Evolutionary conservation across 2,888 invertebrate species (phyloP).

Genomic region (Dasypolia templi): DNA sequence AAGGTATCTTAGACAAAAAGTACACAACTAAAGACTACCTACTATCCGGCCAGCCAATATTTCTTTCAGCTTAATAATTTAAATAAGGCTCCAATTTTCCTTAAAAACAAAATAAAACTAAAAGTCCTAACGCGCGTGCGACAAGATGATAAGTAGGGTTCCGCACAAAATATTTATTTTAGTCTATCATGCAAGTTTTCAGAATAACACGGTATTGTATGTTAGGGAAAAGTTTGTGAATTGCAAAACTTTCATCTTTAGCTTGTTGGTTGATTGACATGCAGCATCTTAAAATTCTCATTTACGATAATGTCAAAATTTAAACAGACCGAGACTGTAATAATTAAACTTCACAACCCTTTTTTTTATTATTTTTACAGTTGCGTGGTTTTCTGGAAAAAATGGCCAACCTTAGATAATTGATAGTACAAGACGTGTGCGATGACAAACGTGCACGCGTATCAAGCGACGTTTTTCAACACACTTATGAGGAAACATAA

Average conservation of each 20-base stretch:
- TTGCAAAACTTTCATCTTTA: background rate
- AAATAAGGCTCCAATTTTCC: slow-evolving; percentile 64
- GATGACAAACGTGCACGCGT: no score
- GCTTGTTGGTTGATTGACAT: background rate
- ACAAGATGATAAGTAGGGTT: slow-evolving; percentile 24
- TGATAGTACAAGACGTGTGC: background rate
- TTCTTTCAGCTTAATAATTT: slow-evolving; percentile 64
- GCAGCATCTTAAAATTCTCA: background rate
- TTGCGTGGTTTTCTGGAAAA: no score
- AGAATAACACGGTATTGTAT: background rate
- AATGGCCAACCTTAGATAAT: background rate
- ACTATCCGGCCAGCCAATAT: slow-evolving; percentile 45
- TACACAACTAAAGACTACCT: slow-evolving; percentile 5
- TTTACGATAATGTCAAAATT: background rate
- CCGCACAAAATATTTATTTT: slow-evolving; percentile 12
- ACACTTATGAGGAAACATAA: no score
- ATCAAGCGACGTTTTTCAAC: no score
- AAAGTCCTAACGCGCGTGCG: slow-evolving; percentile 33
- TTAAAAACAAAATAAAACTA: slow-evolving; percentile 53
- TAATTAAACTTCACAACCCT: background rate
- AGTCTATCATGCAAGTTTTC: background rate
- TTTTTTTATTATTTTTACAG: no score
- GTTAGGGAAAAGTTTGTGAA: background rate
- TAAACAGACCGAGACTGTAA: background rate
- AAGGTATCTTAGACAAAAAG: slow-evolving; percentile 48